Conservation (phyloP, 2,797 vertebrate species). For the Parotocinclus haroldoi region DNA sequence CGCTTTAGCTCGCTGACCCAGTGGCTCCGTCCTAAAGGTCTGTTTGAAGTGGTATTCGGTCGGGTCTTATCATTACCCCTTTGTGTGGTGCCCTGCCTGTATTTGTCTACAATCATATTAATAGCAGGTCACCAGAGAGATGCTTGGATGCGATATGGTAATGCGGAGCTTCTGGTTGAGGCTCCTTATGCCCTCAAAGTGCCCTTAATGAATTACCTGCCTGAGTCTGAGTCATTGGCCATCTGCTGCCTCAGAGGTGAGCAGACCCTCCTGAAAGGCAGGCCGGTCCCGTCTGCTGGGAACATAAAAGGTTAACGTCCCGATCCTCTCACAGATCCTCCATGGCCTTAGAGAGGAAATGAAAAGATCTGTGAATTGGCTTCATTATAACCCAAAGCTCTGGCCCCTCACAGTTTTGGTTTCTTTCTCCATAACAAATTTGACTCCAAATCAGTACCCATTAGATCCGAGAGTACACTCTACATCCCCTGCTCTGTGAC, state of each 20-base stretch:
- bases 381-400: neutral
- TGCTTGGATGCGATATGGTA: slow-evolving; percentile 36
- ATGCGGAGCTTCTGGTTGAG: slow-evolving; percentile 39
- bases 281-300: neutral
- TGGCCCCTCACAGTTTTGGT: too few species aligned
- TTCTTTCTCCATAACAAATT: too few species aligned
- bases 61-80: too few species aligned
- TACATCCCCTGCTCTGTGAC: neutral
- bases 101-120: slow-evolving; percentile 2
- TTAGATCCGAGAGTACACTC: too few species aligned
- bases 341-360: neutral
- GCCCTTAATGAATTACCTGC: slow-evolving; percentile 43
- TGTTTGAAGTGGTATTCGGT: too few species aligned
- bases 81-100: too few species aligned
- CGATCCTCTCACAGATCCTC: too few species aligned
- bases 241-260: slow-evolving; percentile 34
- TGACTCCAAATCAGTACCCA: neutral
- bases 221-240: slow-evolving; percentile 18
- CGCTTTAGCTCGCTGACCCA: neutral
- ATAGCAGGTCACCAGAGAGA: slow-evolving; percentile 34
- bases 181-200: slow-evolving; percentile 15
- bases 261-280: slow-evolving; percentile 28
- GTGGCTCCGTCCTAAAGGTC: neutral
- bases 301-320: neutral
- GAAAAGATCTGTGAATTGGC: slow-evolving; percentile 1